Evolutionary conservation across 2,797 vertebrate genomes (phyloP).

Genomic region (Peromyscus eremicus): DNA sequence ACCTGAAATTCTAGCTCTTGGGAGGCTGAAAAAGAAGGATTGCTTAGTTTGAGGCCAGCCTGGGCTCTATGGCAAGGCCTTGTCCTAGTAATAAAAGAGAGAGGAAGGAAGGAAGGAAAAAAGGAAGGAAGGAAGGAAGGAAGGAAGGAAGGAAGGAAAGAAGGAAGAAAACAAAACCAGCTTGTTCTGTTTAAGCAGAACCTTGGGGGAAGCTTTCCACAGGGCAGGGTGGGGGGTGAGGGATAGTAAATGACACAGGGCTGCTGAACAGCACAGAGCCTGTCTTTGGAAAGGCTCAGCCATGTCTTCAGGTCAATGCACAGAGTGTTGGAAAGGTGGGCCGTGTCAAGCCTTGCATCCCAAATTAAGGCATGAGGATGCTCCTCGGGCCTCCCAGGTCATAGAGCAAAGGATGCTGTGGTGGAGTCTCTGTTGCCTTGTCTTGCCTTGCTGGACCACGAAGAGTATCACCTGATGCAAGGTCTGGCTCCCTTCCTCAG

Average conservation of each 20-base stretch:
- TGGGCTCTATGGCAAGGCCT: not conserved
- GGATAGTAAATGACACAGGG: not conserved
- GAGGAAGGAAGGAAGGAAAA: too few relatives aligned
- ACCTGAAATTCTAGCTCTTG: not conserved
- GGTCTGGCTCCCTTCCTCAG: slow-evolving; percentile 83
- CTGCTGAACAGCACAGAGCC: not conserved
- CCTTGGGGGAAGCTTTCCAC: slow-evolving; percentile 17
- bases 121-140: too few relatives aligned
- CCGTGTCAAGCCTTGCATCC: not conserved
- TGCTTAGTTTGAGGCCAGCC: not conserved
- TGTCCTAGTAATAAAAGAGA: not conserved
- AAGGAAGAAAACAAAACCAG: not conserved
- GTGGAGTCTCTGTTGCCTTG: not conserved
- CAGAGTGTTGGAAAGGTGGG: not conserved
- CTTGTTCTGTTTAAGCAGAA: slow-evolving; percentile 1
- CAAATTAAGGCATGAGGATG: not conserved
- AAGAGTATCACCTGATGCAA: not conserved
- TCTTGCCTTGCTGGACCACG: not conserved
- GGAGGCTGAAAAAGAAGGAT: not conserved
- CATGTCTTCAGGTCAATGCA: not conserved
- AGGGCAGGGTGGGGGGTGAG: not conserved
- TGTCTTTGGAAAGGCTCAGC: not conserved
- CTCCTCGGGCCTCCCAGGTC: not conserved
- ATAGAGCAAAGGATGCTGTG: not conserved
- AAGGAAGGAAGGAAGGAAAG: not conserved